Evolutionary conservation across 2,888 invertebrate genomes (phyloP).

Genomic region (Microplitis deprimator): DNA sequence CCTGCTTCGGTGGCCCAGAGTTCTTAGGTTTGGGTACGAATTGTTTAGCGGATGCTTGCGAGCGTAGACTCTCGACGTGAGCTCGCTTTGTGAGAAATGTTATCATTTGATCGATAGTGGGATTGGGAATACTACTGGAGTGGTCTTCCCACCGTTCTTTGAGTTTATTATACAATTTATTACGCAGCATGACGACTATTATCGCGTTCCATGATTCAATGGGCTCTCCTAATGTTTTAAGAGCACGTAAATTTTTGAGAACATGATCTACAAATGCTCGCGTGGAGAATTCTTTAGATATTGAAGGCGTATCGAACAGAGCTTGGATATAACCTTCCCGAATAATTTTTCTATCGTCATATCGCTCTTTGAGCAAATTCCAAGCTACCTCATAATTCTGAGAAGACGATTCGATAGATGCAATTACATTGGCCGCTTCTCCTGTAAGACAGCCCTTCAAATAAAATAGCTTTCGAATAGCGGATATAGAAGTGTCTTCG

Average conservation of each 20-base stretch:
- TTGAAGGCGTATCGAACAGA: conserved; percentile 23
- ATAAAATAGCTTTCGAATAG: conserved; percentile 39
- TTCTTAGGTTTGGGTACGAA: not conserved
- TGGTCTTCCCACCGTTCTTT: conserved; percentile 27
- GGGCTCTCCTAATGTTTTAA: conserved; percentile 23
- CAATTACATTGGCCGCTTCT: conserved; percentile 34
- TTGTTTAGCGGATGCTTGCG: not conserved
- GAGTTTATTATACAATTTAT: conserved; percentile 36
- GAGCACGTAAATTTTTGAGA: conserved; percentile 25
- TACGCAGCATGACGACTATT: conserved; percentile 23
- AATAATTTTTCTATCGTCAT: conserved; percentile 20
- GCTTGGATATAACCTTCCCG: conserved; percentile 32
- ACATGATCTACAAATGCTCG: conserved; percentile 22
- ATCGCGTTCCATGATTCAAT: conserved; percentile 27
- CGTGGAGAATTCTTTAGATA: conserved; percentile 24
- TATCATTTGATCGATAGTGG: not conserved
- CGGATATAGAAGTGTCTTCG: conserved; percentile 16
- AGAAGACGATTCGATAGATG: conserved; percentile 5
- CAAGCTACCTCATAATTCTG: conserved; percentile 35
- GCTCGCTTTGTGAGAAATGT: not conserved
- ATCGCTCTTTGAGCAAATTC: conserved; percentile 31
- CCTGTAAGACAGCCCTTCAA: conserved; percentile 31
- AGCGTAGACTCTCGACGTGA: not conserved
- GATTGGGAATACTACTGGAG: not conserved
- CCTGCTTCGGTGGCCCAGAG: no score